phyloP scores from a whole-genome alignment of 2,888 invertebrate species.

The Apamea sordens region DNA sequence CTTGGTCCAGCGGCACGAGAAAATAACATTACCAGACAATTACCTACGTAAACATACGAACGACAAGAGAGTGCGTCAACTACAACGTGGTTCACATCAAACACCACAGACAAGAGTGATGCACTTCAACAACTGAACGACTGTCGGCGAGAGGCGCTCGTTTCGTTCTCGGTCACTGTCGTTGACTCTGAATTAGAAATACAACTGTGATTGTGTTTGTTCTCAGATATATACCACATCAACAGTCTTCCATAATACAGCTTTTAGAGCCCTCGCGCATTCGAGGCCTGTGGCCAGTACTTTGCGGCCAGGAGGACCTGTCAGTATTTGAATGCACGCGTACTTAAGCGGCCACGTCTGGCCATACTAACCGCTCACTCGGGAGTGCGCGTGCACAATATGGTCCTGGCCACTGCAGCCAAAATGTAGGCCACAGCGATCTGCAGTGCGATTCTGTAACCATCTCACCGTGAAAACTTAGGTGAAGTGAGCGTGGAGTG shows the following conservation, averaged over 20 bases:
- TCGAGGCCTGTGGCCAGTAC: background rate
- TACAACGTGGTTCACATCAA: conserved; percentile 53
- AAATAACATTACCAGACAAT: conserved; percentile 81
- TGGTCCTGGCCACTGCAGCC: background rate
- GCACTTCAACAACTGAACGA: conserved; percentile 45
- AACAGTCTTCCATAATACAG: conserved; percentile 32
- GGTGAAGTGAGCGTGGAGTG: no score
- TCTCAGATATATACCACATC: conserved; percentile 26
- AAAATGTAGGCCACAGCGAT: background rate
- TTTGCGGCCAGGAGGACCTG: background rate
- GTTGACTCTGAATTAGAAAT: conserved; percentile 29
- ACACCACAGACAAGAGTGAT: conserved; percentile 47
- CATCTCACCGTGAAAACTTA: no score
- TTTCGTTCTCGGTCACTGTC: conserved; percentile 51
- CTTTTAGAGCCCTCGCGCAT: conserved; percentile 19
- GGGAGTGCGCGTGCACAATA: conserved; percentile 21
- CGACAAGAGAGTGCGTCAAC: conserved; percentile 75
- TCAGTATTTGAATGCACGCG: background rate
- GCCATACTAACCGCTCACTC: conserved; percentile 36
- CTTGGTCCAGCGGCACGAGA: conserved; percentile 72
- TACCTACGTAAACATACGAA: conserved; percentile 79
- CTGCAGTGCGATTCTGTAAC: no score
- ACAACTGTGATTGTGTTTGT: conserved; percentile 45
- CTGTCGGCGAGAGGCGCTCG: conserved; percentile 64
- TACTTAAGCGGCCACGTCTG: conserved; percentile 24